Evolutionary conservation across 2,113 vertebrate genomes (phyloP), one percentile per base, ranked within the genome.

Genomic region (Candoia aspera): DNA sequence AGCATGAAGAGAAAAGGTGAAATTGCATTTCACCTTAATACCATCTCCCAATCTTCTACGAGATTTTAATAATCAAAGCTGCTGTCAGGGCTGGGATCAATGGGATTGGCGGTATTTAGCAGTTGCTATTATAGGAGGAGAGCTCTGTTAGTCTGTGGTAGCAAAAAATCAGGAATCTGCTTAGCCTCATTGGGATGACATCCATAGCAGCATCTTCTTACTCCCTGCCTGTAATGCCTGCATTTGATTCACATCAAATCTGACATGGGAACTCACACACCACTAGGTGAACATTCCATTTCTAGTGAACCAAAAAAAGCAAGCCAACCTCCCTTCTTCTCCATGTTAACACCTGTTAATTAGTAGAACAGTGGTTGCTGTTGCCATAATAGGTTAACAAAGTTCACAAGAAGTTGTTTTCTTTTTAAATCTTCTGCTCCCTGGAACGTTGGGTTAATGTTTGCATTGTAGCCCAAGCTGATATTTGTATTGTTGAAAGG

Each of bases 381-480:
- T 49, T 49, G 49, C 49, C 49, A 8, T 49, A 49, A 88, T 64
- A 2, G 26, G 19, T 49, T 33, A 59, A 37, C 73, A 37, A 60
- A 2, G 9, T 84, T 93, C 57, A 33, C 3, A 59, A 68, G 84
- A 55, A n/a, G 33, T 42, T 42, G 42, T 42, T 42, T 42, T 42
- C 24, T 33, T 11, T 54, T 10, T 8, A 12, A 90, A 53, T 8
- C 17, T 37, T 79, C 19, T 19, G 55, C 5, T 79, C 13, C 23
- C 6, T 42, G 68, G 68, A 88, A 88, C 21, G n/a, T 24, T 33
- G 42, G 55, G 46, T 87, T 93, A 87, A 88, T 91, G 86, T 90
- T 93, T 87, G 89, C 53, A 54, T 79, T 8, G 55, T 15, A 55
- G 57, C 21, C 53, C 84, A 93, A 24, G 17, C n/a, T 57, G 68